Conservation (phyloP, 1,140 invertebrate species). For the Aethina tumida region DNA sequence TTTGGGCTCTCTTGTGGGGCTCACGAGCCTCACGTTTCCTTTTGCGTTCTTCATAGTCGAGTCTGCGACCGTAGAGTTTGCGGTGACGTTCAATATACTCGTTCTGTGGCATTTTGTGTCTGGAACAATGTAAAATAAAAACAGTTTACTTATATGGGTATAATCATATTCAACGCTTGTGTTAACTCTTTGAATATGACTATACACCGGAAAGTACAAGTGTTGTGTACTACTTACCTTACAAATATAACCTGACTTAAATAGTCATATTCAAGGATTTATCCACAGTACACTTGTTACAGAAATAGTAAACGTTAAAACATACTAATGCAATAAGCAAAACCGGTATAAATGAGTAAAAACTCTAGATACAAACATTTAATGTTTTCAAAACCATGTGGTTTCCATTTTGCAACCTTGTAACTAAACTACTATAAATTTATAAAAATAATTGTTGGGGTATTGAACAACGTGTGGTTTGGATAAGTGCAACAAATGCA, state of each 20-base stretch:
- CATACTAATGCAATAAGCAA: constrained; percentile 6
- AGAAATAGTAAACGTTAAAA: background rate
- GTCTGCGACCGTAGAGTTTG: constrained; percentile 88
- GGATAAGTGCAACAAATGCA: constrained; percentile 2
- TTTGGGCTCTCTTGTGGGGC: constrained; percentile 80
- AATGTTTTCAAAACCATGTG: no score
- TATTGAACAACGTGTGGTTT: background rate
- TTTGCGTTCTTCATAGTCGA: constrained; percentile 97
- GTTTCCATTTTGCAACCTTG: constrained; percentile 1
- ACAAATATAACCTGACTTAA: constrained; percentile 10
- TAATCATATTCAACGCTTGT: constrained; percentile 24
- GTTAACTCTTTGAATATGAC: constrained; percentile 31
- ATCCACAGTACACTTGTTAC: constrained; percentile 8
- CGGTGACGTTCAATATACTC: constrained; percentile 98
- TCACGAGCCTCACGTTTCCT: constrained; percentile 90
- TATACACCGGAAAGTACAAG: constrained; percentile 17
- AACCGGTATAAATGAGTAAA: constrained; percentile 2
- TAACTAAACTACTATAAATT: no score
- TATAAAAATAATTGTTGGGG: no score
- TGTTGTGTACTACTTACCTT: constrained; percentile 18
- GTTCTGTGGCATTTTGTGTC: constrained; percentile 90
- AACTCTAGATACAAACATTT: no score
- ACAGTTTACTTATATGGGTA: constrained; percentile 13
- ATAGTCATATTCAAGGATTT: constrained; percentile 30
- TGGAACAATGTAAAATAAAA: constrained; percentile 13